Conservation (phyloP, 2,888 invertebrate species). For the Heliconius ismenius region DNA sequence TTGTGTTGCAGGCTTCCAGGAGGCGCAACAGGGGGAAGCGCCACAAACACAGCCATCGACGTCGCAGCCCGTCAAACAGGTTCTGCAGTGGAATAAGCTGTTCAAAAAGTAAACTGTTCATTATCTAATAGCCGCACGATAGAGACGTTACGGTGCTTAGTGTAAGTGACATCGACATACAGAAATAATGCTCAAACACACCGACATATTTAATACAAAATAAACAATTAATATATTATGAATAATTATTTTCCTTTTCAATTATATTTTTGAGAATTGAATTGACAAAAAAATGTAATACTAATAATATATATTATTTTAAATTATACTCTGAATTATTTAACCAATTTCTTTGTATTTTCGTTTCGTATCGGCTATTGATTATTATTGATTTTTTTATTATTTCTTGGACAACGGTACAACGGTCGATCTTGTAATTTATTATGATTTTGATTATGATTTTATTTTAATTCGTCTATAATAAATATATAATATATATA, state of each 20-base stretch:
- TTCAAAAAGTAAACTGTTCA: slow-evolving; percentile 61
- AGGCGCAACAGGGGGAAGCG: slow-evolving; percentile 50
- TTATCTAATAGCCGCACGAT: slow-evolving; percentile 7
- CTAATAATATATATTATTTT: too few relatives aligned
- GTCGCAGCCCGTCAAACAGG: slow-evolving; percentile 54
- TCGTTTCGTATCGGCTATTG: too few relatives aligned
- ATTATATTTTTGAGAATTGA: too few relatives aligned
- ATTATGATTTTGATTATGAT: neutral
- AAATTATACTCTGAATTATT: too few relatives aligned
- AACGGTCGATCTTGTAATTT: too few relatives aligned
- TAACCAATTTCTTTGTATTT: too few relatives aligned
- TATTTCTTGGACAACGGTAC: too few relatives aligned
- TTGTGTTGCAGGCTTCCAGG: slow-evolving; percentile 46
- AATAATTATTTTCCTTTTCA: neutral
- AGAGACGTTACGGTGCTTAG: slow-evolving; percentile 24
- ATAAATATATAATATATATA: neutral
- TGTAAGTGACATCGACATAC: slow-evolving; percentile 8
- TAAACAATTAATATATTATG: neutral
- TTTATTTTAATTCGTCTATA: neutral
- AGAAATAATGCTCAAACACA: neutral
- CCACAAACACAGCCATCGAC: slow-evolving; percentile 49
- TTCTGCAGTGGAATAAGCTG: slow-evolving; percentile 68
- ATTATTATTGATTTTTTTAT: too few relatives aligned
- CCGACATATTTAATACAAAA: neutral
- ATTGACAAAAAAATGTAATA: too few relatives aligned